A percentile compares a stretch with the other conserved stretches of the same genome.
Conservation (phyloP, 2,888 invertebrate species). For the Serripes groenlandicus region DNA sequence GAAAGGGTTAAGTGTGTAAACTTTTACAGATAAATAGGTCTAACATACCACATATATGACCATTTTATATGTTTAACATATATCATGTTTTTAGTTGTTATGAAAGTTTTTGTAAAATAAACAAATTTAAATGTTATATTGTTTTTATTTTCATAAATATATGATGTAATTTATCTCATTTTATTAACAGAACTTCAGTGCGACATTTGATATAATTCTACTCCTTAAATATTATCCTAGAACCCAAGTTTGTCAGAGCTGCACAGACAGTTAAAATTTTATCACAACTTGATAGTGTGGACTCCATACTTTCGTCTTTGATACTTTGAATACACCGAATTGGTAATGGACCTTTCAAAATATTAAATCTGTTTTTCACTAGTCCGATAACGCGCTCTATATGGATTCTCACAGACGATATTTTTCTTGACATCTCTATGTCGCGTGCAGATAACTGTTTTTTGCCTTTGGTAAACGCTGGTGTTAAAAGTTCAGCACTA, state of each 20-base stretch:
- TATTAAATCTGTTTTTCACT: constrained; percentile 62
- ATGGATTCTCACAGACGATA: constrained; percentile 61
- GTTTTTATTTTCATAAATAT: no score
- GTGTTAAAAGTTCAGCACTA: constrained; percentile 60
- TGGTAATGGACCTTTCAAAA: constrained; percentile 51
- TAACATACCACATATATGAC: no score
- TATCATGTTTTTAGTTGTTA: no score
- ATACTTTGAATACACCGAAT: background rate
- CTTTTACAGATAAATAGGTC: no score
- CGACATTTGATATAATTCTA: no score
- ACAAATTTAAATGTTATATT: no score
- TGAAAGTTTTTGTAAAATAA: no score
- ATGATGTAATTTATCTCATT: no score
- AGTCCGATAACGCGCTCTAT: constrained; percentile 66
- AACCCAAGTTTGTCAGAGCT: constrained; percentile 48
- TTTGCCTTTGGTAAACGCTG: constrained; percentile 63
- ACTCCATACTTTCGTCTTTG: background rate
- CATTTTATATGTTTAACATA: no score
- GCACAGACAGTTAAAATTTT: constrained; percentile 58
- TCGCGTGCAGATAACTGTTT: constrained; percentile 61
- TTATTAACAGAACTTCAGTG: no score
- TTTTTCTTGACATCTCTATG: constrained; percentile 58
- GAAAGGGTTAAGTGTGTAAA: no score
- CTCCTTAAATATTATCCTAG: constrained; percentile 40
- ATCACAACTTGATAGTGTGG: constrained; percentile 28